Evolutionary conservation across 2,113 vertebrate genomes (phyloP).

Genomic region (Hemiscyllium ocellatum): DNA sequence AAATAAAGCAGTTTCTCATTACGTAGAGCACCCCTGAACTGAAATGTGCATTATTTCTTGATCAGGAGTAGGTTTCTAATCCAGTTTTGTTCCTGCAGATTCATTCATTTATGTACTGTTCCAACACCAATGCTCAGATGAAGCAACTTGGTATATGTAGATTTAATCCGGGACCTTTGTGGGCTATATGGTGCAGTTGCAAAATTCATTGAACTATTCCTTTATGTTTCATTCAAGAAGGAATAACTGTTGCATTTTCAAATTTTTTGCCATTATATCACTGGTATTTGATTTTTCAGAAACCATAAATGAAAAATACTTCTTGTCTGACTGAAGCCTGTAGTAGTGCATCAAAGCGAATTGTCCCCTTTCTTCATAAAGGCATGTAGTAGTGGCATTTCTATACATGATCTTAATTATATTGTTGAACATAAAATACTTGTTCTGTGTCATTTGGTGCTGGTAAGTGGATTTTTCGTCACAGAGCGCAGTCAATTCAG

Average conservation of each 20-base stretch:
- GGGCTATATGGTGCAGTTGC: background rate
- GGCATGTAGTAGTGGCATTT: background rate
- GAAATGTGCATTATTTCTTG: background rate
- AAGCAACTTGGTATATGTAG: background rate
- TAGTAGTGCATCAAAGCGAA: background rate
- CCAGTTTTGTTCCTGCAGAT: background rate
- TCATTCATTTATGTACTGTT: background rate
- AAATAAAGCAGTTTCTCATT: background rate
- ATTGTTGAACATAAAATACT: background rate
- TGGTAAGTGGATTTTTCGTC: constrained; percentile 2
- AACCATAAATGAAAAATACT: background rate
- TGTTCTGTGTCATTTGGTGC: background rate
- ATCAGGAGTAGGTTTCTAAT: background rate
- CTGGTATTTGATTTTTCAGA: background rate
- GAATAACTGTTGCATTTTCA: background rate
- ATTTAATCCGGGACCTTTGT: background rate
- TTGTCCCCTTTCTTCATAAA: background rate
- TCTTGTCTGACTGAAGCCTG: background rate
- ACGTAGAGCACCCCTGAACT: background rate
- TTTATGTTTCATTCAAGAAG: background rate
- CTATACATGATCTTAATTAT: constrained; percentile 18
- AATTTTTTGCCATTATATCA: background rate
- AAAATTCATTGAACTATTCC: background rate
- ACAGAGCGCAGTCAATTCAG: background rate
- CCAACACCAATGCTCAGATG: background rate